phyloP scores from a whole-genome alignment of 2,113 vertebrate species.

The Dendropsophus ebraccatus region DNA sequence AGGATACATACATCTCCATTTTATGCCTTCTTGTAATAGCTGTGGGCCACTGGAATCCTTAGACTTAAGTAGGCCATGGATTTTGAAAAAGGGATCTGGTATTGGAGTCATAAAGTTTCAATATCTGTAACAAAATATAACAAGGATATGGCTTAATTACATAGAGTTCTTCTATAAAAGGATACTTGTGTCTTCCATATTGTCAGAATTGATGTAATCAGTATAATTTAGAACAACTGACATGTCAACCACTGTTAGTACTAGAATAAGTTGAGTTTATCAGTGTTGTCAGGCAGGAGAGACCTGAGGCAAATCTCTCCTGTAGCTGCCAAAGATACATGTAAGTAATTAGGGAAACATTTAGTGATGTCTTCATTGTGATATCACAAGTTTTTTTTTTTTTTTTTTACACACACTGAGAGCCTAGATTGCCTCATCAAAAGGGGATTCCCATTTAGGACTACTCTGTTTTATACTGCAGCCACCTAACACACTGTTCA shows the following conservation, averaged over 20 bases:
- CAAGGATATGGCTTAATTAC: neutral
- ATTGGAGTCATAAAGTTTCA: neutral
- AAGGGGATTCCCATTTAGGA: neutral
- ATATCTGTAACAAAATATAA: neutral
- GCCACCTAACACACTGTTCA: neutral
- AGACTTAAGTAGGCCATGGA: neutral
- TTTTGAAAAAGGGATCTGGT: neutral
- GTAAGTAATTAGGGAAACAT: neutral
- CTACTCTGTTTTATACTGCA: neutral
- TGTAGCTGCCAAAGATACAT: neutral
- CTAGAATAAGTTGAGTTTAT: neutral
- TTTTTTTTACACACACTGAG: no score
- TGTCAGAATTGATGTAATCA: conserved; percentile 15
- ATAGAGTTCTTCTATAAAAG: neutral
- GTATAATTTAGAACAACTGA: neutral
- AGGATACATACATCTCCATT: neutral
- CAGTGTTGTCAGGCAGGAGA: neutral
- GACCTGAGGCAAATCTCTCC: neutral
- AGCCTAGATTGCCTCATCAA: neutral
- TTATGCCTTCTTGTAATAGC: neutral
- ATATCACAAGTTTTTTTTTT: neutral
- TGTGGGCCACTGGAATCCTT: neutral
- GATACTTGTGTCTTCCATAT: neutral
- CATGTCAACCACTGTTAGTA: neutral
- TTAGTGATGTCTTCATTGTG: neutral